Percentiles rank a stretch among this genome's conserved stretches.
phyloP scores from a whole-genome alignment of 2,113 vertebrate species.

The Sterrhoptilus dennistouni region DNA sequence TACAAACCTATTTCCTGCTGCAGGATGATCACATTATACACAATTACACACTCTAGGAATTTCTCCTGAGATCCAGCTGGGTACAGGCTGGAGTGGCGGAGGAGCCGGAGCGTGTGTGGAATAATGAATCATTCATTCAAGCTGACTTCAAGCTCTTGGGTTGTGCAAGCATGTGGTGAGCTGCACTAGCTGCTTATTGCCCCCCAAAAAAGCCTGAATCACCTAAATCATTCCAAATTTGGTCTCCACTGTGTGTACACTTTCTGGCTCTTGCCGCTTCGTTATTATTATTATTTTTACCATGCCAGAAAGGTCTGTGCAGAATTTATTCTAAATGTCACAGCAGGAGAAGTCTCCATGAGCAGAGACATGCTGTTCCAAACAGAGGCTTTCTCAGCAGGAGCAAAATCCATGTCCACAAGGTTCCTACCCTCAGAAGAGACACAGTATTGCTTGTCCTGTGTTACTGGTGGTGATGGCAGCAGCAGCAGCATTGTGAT shows the following conservation, averaged over 20 bases:
- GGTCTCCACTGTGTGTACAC: background rate
- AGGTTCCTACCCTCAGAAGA: background rate
- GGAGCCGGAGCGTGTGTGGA: background rate
- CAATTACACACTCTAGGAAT: constrained; percentile 55
- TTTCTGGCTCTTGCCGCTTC: background rate
- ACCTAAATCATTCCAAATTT: background rate
- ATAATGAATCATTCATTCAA: constrained; percentile 49
- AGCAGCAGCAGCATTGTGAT: background rate
- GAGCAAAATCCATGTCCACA: background rate
- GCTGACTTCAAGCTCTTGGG: background rate
- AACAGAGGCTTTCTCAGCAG: background rate
- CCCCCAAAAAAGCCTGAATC: background rate
- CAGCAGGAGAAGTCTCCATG: background rate
- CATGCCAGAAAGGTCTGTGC: background rate
- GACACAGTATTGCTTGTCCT: background rate
- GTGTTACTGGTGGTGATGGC: background rate
- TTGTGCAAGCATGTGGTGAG: background rate
- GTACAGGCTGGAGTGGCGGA: background rate
- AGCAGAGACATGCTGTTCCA: background rate
- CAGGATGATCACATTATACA: constrained; percentile 29
- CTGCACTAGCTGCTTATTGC: background rate
- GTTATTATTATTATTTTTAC: background rate
- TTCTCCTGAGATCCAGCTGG: constrained; percentile 47
- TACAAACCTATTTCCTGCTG: constrained; percentile 31
- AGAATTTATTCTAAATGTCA: background rate